Base-by-base conservation (phyloP, 2,113 vertebrate species). In the Dromas ardeola region DNA sequence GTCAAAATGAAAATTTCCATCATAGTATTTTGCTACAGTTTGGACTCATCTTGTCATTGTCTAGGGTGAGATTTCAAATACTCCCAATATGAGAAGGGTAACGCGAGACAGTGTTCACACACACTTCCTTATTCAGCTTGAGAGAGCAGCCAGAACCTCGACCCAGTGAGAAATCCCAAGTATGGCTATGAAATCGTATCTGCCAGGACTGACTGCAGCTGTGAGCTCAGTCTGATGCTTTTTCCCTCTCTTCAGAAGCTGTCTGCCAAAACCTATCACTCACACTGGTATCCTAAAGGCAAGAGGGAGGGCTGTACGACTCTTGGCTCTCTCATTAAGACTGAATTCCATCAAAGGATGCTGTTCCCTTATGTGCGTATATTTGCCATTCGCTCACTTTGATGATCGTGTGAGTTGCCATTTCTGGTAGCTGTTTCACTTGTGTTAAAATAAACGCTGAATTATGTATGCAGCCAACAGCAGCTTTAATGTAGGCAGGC, bases 141-240 rank as follows among this genome's bases (percentile, higher is more conserved):
- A 81, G 66, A 56, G 82, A 49, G 69, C 88, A 89, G 81, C 70
- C 78, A 92, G 70, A 67, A 97, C 80, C 22, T 67, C 2, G 0
- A 32, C 42, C 36, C 27, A 80, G 61, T 26, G 70, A 93, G 93
- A 96, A 95, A 97, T 93, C 86, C 97, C 93, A 96, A 97, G 91
- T 96, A 97, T 95, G 95, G 95, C 95, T 50, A 91, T 90, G 91
- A 89, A 95, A 93, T 25, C 0, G 1, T 38, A 78, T 90, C 95
- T 88, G 74, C 81, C 81, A 72, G 73, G 84, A 80, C 81, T 73
- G 69, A 70, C 36, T 72, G 70, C 87, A 77, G 92, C 92, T 81
- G 77, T 61, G 30, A 73, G 69, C 83, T 87, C 93, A 78, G 71
- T 38, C 38, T 76, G 77, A 56, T 66, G 59, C 77, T 58, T 72